Evolutionary conservation across 2,888 invertebrate species (phyloP), one percentile per base, ranked within the genome.

Genomic region (Drosophila monieri): DNA sequence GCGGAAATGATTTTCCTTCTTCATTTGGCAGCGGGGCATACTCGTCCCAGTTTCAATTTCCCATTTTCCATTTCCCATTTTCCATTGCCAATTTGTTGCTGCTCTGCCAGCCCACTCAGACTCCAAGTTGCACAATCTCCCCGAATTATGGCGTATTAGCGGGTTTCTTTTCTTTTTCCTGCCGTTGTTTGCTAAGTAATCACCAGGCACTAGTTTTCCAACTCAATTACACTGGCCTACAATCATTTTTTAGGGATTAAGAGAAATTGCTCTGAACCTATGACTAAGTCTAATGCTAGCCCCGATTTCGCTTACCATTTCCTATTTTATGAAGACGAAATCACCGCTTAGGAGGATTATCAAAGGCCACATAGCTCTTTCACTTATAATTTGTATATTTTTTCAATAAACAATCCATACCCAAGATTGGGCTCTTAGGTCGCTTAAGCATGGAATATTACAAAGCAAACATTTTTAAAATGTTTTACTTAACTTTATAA

Each of bases 141-240:
- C 35, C 62, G 71, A 80, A 74, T 78, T 76, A 85, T 79, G 71
- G 69, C 73, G 76, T 80, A 69, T 77, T 70, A 73, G 61, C 66
- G 69, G 58, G 48, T 57, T 62, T 55, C 10, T 21, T 53, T 49
- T 23, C 30, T 18, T 32, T 12, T 44, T 25, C 35, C 46, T 27
- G 44, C 51, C n/a, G 12, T 35, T 35, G 35, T 35, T 35, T n/a
- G n/a, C 35, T 6, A 53, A 39, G 8, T 15, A 39, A 8, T 53
- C 43, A 21, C 84, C 67, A 65, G 74, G 80, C 61, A 61, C 75
- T 78, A 85, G 62, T 78, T 81, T 80, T 71, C 12, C 32, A 79
- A 83, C 85, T 80, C 86, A 85, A 85, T 80, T 80, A 80, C 37
- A 37, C 37, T 37, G 14, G 37, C 32, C 32, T 32, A 32, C 32